Conservation (phyloP, 2,113 vertebrate genomes). For the Macroglossus sobrinus region DNA sequence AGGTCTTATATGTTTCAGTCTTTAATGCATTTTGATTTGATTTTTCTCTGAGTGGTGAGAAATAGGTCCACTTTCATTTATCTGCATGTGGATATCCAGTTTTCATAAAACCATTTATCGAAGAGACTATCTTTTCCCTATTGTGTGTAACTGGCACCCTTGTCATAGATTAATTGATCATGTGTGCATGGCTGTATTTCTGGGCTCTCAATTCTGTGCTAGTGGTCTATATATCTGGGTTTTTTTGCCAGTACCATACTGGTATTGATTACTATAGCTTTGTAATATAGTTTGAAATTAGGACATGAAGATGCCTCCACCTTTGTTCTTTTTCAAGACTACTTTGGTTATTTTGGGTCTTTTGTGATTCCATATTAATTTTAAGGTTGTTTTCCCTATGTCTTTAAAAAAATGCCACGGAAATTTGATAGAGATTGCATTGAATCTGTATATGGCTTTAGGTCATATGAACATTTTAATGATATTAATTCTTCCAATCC, state of each 20-base stretch:
- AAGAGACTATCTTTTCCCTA: background rate
- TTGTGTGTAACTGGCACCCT: background rate
- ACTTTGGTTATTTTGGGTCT: background rate
- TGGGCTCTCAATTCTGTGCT: background rate
- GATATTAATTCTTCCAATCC: background rate
- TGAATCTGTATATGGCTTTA: background rate
- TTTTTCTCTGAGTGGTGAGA: background rate
- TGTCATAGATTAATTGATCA: background rate
- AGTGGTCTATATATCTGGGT: background rate
- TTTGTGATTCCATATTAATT: background rate
- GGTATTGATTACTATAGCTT: background rate
- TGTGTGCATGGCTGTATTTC: background rate
- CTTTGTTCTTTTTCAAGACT: background rate
- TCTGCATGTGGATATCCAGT: background rate
- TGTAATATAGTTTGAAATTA: background rate
- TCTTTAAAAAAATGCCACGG: background rate
- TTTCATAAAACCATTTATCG: background rate
- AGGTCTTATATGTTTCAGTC: background rate
- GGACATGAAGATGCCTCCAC: background rate
- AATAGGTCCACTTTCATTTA: background rate
- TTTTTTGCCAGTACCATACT: background rate
- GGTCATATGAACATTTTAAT: background rate
- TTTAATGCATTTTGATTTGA: background rate
- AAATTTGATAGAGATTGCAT: background rate
- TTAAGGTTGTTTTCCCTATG: background rate